phyloP scores from a whole-genome alignment of 1,140 invertebrate species.

The Reticulitermes speratus region DNA sequence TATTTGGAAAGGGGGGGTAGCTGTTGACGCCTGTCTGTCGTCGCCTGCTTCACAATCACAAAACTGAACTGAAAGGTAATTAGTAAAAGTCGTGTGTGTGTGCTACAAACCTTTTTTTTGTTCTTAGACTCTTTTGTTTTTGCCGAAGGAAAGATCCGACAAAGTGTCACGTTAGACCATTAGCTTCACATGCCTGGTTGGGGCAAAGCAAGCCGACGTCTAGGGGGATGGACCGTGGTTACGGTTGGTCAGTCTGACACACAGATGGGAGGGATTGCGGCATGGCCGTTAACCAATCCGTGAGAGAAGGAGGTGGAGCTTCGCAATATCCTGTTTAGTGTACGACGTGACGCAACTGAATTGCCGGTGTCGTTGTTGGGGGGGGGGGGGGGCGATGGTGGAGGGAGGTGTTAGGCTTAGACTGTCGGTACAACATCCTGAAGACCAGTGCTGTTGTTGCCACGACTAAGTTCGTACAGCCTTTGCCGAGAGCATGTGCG shows the following conservation, averaged over 20 bases:
- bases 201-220: background rate
- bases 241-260: background rate
- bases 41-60: background rate
- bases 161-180: constrained; percentile 11
- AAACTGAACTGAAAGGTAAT: constrained; percentile 1
- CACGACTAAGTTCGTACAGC: background rate
- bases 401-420: background rate
- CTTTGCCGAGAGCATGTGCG: background rate
- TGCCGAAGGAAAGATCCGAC: background rate
- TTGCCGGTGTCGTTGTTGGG: background rate
- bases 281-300: background rate
- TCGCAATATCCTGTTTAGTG: background rate
- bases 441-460: background rate
- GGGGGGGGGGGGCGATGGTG: background rate
- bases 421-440: background rate
- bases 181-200: background rate
- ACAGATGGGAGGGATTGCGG: background rate
- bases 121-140: background rate
- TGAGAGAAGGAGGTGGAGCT: background rate
- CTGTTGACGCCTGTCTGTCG: background rate
- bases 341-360: background rate
- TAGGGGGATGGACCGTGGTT: background rate
- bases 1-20: background rate
- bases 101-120: background rate
- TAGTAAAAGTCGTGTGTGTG: background rate